phyloP scores from a whole-genome alignment of 2,797 vertebrate genomes.

The Hylomyscus alleni region DNA sequence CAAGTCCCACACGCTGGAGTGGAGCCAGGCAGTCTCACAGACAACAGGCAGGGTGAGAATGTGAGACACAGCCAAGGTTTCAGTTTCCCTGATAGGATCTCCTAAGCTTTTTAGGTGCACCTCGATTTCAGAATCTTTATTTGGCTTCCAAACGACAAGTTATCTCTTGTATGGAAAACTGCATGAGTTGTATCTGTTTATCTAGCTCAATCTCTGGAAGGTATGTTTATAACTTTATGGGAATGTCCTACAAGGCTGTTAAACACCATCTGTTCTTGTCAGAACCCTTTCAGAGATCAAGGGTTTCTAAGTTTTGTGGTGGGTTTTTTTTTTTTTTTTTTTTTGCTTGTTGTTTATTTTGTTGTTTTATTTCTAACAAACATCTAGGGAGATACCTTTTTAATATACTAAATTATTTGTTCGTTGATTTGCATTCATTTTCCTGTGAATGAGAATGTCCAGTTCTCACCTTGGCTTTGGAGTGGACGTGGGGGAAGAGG shows the following conservation, averaged over 20 bases:
- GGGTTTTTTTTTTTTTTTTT: neutral
- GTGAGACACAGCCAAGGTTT: constrained; percentile 71
- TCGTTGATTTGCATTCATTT: neutral
- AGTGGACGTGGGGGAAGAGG: rapidly evolving
- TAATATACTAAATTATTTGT: neutral
- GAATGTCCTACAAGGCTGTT: constrained; percentile 79
- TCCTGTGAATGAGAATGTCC: neutral
- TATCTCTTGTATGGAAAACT: constrained; percentile 81
- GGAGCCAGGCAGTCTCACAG: neutral
- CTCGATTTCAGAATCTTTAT: constrained; percentile 84
- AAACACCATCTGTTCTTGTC: constrained; percentile 76
- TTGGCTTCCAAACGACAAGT: constrained; percentile 81
- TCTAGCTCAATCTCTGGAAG: constrained; percentile 86
- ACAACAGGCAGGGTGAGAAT: constrained; percentile 48
- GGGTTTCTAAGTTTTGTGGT: neutral
- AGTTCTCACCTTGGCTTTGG: neutral
- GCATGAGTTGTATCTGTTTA: constrained; percentile 81
- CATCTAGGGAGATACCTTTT: neutral
- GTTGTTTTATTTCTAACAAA: neutral
- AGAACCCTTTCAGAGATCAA: constrained; percentile 54
- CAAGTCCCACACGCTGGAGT: neutral
- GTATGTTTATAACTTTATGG: constrained; percentile 79
- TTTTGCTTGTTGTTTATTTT: neutral
- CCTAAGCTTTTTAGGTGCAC: constrained; percentile 84
- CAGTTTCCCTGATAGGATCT: constrained; percentile 78